Evolutionary conservation across 2,888 invertebrate genomes (phyloP), one percentile per base, ranked within the genome.

Genomic region (Erynnis tages): DNA sequence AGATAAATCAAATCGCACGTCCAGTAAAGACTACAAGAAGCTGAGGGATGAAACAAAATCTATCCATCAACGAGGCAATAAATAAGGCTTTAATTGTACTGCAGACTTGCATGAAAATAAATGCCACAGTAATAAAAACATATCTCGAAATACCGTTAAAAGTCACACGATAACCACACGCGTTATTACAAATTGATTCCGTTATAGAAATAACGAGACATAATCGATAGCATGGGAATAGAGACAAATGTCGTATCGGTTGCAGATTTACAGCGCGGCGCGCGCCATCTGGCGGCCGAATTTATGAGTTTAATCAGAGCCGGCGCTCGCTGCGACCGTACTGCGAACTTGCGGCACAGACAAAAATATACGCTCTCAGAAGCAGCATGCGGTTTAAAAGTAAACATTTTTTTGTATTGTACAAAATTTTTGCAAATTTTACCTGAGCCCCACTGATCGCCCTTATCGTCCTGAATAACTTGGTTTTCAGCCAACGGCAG

Each of bases 261-360:
- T 70, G 71, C 79, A 77, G 83, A 35, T 87, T 83, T 85, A 87
- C 84, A 80, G 70, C 75, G 79, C 69, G 76, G 78, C 74, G 65
- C 64, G 73, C 71, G 79, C 77, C 85, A 83, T 82, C 83, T 87
- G 87, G 82, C 77, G 79, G 67, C 61, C 69, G 75, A 80, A 88
- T 88, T 87, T 87, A 88, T 85, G 86, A 83, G 74, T 86, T 87
- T 87, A 87, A 88, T 87, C 85, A 84, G 79, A 67, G 65, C 57
- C 49, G 44, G 55, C 54, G 53, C 53, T 38, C 34, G 21, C 35
- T 21, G 44, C 30, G 30, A 19, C 27, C 48, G 16, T 29, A 7
- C 35, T 30, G 21, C 29, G 10, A 48, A 40, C 23, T 40, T 40
- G 3, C 23, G 23, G 10, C 48, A 48, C 32, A 40, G 44, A 44